Conservation (phyloP, 2,797 vertebrate genomes). For the Arctocebus calabarensis region DNA sequence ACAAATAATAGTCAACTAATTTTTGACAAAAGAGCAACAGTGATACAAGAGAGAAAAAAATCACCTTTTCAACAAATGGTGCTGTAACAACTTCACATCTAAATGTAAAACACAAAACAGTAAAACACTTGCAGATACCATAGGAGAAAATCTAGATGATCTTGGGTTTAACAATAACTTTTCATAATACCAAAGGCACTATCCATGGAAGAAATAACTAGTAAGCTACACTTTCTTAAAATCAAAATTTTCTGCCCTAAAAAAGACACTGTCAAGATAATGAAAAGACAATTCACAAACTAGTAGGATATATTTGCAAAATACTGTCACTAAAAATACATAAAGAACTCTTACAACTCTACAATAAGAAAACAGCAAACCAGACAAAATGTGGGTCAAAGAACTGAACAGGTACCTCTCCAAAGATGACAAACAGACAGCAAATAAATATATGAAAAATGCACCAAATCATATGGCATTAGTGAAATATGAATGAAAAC, state of each 20-base stretch:
- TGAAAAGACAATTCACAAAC: neutral
- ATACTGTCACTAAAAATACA: neutral
- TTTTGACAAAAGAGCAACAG: neutral
- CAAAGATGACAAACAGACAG: neutral
- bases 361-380: neutral
- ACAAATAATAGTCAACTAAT: neutral
- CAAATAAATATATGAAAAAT: neutral
- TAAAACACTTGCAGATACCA: neutral
- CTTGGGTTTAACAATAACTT: neutral
- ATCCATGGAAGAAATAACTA: neutral
- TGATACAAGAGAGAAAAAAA: neutral
- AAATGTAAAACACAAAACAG: neutral
- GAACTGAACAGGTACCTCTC: neutral
- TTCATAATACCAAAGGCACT: neutral
- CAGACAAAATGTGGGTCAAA: neutral
- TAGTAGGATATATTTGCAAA: neutral
- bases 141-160: neutral
- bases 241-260: neutral
- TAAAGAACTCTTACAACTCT: neutral
- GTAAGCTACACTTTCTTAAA: neutral
- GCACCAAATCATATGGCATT: neutral
- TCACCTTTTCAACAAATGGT: neutral
- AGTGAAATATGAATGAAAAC: neutral
- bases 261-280: neutral
- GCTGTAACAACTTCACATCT: neutral